Evolutionary conservation across 1,140 invertebrate genomes (phyloP).

Genomic region (Papilio polytes): DNA sequence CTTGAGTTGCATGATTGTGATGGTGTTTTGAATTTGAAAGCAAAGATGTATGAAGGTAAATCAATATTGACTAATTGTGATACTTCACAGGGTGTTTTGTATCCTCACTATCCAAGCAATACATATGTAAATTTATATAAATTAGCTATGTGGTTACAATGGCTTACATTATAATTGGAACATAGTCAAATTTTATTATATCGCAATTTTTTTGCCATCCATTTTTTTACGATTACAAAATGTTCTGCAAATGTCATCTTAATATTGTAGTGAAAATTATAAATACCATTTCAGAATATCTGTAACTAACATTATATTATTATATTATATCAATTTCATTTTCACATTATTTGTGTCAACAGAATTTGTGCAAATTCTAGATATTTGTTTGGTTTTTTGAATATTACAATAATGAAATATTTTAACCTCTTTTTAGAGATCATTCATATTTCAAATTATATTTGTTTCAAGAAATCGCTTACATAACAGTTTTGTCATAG

Average conservation of each 20-base stretch:
- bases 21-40: constrained; percentile 61
- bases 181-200: neutral
- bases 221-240: neutral
- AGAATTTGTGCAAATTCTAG: neutral
- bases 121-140: constrained; percentile 83
- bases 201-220: constrained; percentile 39
- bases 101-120: constrained; percentile 77
- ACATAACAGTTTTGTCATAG: neutral
- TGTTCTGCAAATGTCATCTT: neutral
- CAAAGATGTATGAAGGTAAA: constrained; percentile 57
- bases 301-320: too few relatives aligned
- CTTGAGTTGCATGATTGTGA: constrained; percentile 86
- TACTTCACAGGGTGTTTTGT: constrained; percentile 82
- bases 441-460: neutral
- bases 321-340: too few relatives aligned
- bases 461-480: neutral
- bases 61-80: constrained; percentile 86
- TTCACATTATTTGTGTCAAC: neutral
- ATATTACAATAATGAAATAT: neutral
- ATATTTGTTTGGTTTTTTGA: neutral
- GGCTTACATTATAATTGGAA: constrained; percentile 82
- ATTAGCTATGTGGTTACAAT: constrained; percentile 82
- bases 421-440: neutral
- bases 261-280: too few relatives aligned
- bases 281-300: too few relatives aligned